Base-by-base conservation (phyloP, 2,888 invertebrate species). In the Diplazon laetatorius region DNA sequence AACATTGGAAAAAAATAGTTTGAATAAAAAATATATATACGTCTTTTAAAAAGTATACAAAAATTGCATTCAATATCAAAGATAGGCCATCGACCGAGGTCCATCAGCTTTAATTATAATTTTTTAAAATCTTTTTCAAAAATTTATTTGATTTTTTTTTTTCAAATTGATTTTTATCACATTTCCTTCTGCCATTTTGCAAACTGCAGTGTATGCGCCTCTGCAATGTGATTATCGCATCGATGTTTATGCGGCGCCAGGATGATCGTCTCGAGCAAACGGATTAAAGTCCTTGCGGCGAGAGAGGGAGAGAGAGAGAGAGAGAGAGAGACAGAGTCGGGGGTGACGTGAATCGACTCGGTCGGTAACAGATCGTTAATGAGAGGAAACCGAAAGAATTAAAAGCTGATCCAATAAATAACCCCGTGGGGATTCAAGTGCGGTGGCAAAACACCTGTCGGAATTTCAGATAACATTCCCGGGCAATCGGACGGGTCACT, bases 171-270 rank as follows among this genome's bases (percentile, higher is more conserved):
- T 55, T n/a, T 65, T 73, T 65, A 65, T 60, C 50, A 52, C 50
- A n/a, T n/a, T n/a, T n/a, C n/a, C n/a, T n/a, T n/a, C n/a, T n/a
- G n/a, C n/a, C n/a, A n/a, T n/a, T n/a, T n/a, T n/a, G n/a, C n/a
- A n/a, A n/a, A n/a, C n/a, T n/a, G n/a, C n/a, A n/a, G n/a, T n/a
- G n/a, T 30, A 8, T 35, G 44, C 16, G n/a, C 44, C 30, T 20
- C 18, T 2, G 22, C 10, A 50, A 18, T n/a, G 50, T 22, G 22
- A 65, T n/a, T 37, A 50, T 20, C 0, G n/a, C 46, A 59, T 57
- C 5, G 69, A 22, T 63, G 14, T 37, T 52, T 48, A 39, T 9
- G 18, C 52, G 76, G 76, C 70, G 76, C 69, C 75, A 57, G 50
- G 25, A 39, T 42, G 59, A 70, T 70, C 63, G 52, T 59, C 16